Evolutionary conservation across 2,113 vertebrate genomes (phyloP).

Genomic region (Hymenochirus boettgeri): DNA sequence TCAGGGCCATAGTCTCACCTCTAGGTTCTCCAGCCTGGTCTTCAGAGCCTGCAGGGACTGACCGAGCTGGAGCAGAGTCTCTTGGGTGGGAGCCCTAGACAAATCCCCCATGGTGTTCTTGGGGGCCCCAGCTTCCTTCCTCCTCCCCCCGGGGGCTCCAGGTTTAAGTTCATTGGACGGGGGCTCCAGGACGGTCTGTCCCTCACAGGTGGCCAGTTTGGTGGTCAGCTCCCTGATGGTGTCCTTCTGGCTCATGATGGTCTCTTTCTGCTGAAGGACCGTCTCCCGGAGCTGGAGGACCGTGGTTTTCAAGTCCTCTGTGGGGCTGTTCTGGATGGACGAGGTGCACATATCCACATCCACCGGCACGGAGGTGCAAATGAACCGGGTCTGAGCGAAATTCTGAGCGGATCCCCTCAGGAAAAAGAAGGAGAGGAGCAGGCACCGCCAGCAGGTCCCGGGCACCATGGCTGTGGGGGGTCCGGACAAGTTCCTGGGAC

Average conservation of each 20-base stretch:
- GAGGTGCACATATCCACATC: conserved; percentile 91
- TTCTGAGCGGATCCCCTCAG: conserved; percentile 65
- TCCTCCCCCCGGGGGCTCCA: conserved; percentile 55
- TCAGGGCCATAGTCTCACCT: conserved; percentile 69
- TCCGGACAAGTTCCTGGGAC: background rate
- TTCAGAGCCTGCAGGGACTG: conserved; percentile 93
- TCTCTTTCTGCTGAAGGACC: conserved; percentile 93
- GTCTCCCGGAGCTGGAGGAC: conserved; percentile 92
- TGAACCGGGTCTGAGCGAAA: conserved; percentile 87
- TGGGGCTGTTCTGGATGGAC: conserved; percentile 77
- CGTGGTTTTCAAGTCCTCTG: conserved; percentile 84
- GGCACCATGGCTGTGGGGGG: conserved; percentile 27
- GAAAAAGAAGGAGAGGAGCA: conserved; percentile 60
- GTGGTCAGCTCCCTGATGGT: conserved; percentile 90
- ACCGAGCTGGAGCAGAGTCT: conserved; percentile 88
- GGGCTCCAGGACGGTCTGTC: conserved; percentile 71
- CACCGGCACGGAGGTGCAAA: conserved; percentile 95
- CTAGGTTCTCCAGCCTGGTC: conserved; percentile 87
- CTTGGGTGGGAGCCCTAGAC: conserved; percentile 82
- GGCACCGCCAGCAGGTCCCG: conserved; percentile 40
- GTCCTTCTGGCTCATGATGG: conserved; percentile 91
- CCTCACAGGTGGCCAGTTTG: conserved; percentile 90
- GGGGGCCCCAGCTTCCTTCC: conserved; percentile 67
- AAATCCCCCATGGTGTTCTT: conserved; percentile 94
- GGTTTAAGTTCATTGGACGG: conserved; percentile 63